Evolutionary conservation across 2,113 vertebrate genomes (phyloP), one percentile per base, ranked within the genome.

Genomic region (Onychorhynchus coronatus): DNA sequence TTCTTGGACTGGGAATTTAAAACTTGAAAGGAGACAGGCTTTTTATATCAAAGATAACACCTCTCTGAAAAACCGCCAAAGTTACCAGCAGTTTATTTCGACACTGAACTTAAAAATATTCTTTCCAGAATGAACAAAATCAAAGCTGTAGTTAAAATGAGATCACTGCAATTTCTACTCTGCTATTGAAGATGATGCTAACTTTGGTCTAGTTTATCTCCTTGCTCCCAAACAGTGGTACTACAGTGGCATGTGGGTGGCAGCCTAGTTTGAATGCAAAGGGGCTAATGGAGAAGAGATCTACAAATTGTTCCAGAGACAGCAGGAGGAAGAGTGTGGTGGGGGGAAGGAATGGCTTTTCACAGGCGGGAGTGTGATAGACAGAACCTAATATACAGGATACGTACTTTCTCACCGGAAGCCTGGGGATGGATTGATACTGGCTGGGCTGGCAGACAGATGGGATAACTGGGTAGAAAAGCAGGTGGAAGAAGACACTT

Each of bases 401-500:
- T 21, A 33, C 39, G 52, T 72, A 71, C 4, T 63, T 25, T 71
- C 56, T 35, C 47, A 28, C 0, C 47, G 66, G 42, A 71, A 74
- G 30, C 22, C 44, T 78, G 24, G 10, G 27, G 46, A 67, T 53
- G 24, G 11, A 67, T 1, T 68, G 33, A 59, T 16, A 78, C 6
- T 22, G 33, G 11, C 39, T 52, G 8, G 42, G 15, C 16, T 39
- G 78, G 30, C 52, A 92, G 56, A 67, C 6, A 80, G 47, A 65
- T 0, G 2, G 2, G 31, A 66, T 6, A 62, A 30, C 0, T 1
- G 1, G 12, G 8, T 33, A 56, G 13, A 35, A 22, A 74, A 84
- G 33, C 2, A 73, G 10, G 6, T 39, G 27, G 11, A 11, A 88
- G 52, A 41, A 55, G 4, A 28, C 20, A 56, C 11, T 56, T 77